Conservation (phyloP, 1,140 invertebrate genomes). For the Drosophila sucinea region DNA sequence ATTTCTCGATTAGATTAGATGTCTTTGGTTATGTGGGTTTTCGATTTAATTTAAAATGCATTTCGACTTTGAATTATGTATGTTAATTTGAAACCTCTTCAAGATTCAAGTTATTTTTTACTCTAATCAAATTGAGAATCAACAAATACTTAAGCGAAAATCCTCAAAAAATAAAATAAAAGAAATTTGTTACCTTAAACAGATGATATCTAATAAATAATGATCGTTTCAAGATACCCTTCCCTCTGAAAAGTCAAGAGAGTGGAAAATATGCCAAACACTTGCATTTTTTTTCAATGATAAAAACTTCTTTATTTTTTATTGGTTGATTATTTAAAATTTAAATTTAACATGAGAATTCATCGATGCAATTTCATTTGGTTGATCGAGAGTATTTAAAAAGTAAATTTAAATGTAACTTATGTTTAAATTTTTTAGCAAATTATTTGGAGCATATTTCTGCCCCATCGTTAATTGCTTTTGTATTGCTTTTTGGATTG, state of each 20-base stretch:
- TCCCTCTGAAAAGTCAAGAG: not conserved
- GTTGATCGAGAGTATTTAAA: too few relatives aligned
- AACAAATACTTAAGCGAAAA: not conserved
- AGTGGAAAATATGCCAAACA: too few relatives aligned
- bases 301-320: too few relatives aligned
- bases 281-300: too few relatives aligned
- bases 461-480: too few relatives aligned
- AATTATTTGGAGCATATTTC: too few relatives aligned
- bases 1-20: constrained; percentile 23
- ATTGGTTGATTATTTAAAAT: too few relatives aligned
- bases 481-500: too few relatives aligned
- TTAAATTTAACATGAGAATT: too few relatives aligned
- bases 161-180: not conserved
- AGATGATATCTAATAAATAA: not conserved
- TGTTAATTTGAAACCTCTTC: not conserved
- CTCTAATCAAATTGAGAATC: constrained; percentile 1
- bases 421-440: too few relatives aligned
- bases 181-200: not conserved
- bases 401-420: too few relatives aligned
- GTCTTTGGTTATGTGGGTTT: constrained; percentile 1
- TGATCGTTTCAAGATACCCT: not conserved
- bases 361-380: too few relatives aligned
- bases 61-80: constrained; percentile 10
- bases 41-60: constrained; percentile 11
- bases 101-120: constrained; percentile 1